Conservation (phyloP, 2,888 invertebrate genomes). For the Plebejus melissa region DNA sequence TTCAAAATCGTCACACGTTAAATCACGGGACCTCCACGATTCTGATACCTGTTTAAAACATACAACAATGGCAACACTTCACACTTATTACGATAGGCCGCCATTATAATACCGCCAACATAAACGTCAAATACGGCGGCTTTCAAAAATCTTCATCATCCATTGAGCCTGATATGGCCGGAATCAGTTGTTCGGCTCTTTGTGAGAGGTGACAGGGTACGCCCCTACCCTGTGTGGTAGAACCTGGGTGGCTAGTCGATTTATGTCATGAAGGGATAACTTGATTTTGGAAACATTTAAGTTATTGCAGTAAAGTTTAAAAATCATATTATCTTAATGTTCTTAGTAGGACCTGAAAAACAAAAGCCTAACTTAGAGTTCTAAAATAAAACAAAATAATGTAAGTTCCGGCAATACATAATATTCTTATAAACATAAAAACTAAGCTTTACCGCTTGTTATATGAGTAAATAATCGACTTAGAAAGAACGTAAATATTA, state of each 20-base stretch:
- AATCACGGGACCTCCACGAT: conserved; percentile 51
- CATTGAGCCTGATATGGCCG: conserved; percentile 65
- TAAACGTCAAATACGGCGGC: conserved; percentile 70
- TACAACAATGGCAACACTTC: conserved; percentile 70
- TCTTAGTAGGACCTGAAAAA: too few relatives aligned
- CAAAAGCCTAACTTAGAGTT: too few relatives aligned
- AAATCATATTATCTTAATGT: too few relatives aligned
- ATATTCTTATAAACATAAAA: too few relatives aligned
- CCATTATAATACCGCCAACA: conserved; percentile 71
- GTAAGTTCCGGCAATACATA: too few relatives aligned
- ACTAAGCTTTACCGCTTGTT: too few relatives aligned
- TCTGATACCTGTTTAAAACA: conserved; percentile 57
- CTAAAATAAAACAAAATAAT: too few relatives aligned
- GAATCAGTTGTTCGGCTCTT: conserved; percentile 70
- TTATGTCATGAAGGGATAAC: background rate
- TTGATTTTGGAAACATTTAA: background rate
- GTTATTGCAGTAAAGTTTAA: too few relatives aligned
- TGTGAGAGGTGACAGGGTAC: conserved; percentile 67
- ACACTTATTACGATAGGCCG: conserved; percentile 75
- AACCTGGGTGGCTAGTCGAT: conserved; percentile 60
- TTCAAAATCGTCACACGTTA: conserved; percentile 43
- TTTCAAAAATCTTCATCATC: conserved; percentile 47
- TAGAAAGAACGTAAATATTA: too few relatives aligned
- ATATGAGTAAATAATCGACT: too few relatives aligned
- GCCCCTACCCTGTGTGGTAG: conserved; percentile 71